Conservation (phyloP, 2,797 vertebrate genomes). For the Lutjanus argentimaculatus region DNA sequence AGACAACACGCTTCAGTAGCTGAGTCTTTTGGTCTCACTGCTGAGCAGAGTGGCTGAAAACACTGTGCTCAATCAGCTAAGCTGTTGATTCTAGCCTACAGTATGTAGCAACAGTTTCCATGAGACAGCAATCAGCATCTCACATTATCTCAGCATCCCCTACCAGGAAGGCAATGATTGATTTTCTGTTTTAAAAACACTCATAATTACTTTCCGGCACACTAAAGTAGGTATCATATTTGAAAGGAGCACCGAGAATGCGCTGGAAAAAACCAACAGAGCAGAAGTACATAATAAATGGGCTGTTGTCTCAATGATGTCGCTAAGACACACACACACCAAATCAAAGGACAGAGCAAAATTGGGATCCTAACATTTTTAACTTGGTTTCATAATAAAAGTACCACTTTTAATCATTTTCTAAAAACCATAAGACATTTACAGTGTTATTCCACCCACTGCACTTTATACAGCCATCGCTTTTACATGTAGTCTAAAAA, state of each 20-base stretch:
- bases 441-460: slow-evolving; percentile 37
- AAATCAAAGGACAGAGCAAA: slow-evolving; percentile 25
- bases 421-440: slow-evolving; percentile 32
- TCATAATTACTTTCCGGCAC: slow-evolving; percentile 64
- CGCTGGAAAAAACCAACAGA: slow-evolving; percentile 43
- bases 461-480: slow-evolving; percentile 42
- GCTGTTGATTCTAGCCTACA: slow-evolving; percentile 82
- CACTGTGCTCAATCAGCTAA: slow-evolving; percentile 70
- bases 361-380: slow-evolving; percentile 15
- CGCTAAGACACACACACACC: slow-evolving; percentile 5
- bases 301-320: slow-evolving; percentile 44
- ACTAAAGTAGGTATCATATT: slow-evolving; percentile 66
- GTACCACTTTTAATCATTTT: slow-evolving; percentile 37
- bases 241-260: slow-evolving; percentile 53
- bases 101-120: slow-evolving; percentile 77
- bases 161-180: slow-evolving; percentile 62
- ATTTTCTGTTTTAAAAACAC: slow-evolving; percentile 67
- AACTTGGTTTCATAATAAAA: slow-evolving; percentile 12
- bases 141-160: slow-evolving; percentile 64
- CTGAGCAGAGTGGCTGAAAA: slow-evolving; percentile 71
- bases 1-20: slow-evolving; percentile 80
- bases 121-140: slow-evolving; percentile 68
- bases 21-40: slow-evolving; percentile 71
- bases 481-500: slow-evolving; percentile 56
- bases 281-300: slow-evolving; percentile 50